Percentiles rank a stretch among this genome's conserved stretches.
These are phyloP conservation scores for Coccyzus lansbergi DNA, from an alignment of 2,797 vertebrate species.

Conservation along the genomic window DNA sequence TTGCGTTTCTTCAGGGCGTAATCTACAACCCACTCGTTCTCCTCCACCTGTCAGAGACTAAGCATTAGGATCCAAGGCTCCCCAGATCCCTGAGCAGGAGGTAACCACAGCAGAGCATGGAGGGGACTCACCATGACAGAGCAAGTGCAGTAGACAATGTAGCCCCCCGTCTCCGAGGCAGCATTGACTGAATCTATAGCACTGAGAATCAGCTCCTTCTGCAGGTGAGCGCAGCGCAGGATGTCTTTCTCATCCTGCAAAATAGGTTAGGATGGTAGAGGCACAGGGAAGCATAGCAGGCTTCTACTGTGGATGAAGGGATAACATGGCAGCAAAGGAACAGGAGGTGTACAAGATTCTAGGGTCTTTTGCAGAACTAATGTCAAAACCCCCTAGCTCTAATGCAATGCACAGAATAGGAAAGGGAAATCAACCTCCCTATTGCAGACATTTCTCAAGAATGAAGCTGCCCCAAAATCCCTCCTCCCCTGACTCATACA, in stretches of 20 bases:
- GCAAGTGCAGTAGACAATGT: slow-evolving; percentile 95
- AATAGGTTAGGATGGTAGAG: neutral
- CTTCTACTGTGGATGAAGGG: neutral
- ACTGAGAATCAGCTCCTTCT: slow-evolving; percentile 93
- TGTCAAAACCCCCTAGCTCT: neutral
- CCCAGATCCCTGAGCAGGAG: neutral
- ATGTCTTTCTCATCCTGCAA: slow-evolving; percentile 90
- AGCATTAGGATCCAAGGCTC: neutral
- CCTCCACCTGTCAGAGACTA: slow-evolving; percentile 85
- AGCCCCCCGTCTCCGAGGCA: slow-evolving; percentile 89
- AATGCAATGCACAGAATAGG: neutral
- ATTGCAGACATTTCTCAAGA: neutral
- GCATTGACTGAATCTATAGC: slow-evolving; percentile 95
- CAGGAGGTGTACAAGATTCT: accelerated
- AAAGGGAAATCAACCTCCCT: neutral
- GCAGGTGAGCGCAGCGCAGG: slow-evolving; percentile 90
- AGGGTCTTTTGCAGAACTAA: neutral
- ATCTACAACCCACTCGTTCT: slow-evolving; percentile 99
- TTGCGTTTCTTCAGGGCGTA: slow-evolving; percentile 97
- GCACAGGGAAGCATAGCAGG: neutral
- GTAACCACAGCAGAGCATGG: accelerated
- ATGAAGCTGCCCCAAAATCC: neutral
- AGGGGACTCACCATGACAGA: slow-evolving; percentile 86
- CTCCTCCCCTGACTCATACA: neutral
- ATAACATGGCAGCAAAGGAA: neutral